Evolutionary conservation across 2,113 vertebrate species (phyloP).

Genomic region (Eidolon helvum): DNA sequence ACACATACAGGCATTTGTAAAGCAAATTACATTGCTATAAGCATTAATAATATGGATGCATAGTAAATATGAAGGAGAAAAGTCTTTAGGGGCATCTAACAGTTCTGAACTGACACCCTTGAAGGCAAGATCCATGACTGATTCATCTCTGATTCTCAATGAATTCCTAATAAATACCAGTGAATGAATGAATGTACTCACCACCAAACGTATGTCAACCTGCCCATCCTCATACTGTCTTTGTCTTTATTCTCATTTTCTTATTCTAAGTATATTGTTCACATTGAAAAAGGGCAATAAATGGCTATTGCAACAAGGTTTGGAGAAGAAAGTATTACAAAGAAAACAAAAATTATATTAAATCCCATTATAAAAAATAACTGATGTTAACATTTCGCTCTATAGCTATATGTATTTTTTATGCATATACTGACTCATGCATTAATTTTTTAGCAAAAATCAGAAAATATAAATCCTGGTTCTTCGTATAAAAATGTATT

Average conservation of each 20-base stretch:
- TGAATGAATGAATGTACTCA: background rate
- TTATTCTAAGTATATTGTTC: background rate
- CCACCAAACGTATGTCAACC: background rate
- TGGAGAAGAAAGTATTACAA: background rate
- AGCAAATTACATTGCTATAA: background rate
- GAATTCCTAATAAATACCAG: background rate
- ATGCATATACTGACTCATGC: background rate
- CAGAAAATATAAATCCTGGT: background rate
- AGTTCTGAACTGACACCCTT: background rate
- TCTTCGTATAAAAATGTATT: background rate
- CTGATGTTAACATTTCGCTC: background rate
- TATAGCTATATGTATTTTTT: background rate
- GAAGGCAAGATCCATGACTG: background rate
- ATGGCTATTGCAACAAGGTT: background rate
- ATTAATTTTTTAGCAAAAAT: background rate
- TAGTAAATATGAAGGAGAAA: background rate
- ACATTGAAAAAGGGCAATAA: background rate
- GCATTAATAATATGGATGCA: background rate
- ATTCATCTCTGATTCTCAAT: background rate
- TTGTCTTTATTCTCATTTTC: background rate
- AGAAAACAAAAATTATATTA: background rate
- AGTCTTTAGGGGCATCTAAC: background rate
- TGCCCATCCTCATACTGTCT: background rate
- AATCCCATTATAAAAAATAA: background rate
- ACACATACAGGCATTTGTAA: background rate